Percentiles rank a stretch among this genome's conserved stretches.
Evolutionary conservation across 1,140 invertebrate genomes (phyloP).

Genomic region (Gryon sp.): DNA sequence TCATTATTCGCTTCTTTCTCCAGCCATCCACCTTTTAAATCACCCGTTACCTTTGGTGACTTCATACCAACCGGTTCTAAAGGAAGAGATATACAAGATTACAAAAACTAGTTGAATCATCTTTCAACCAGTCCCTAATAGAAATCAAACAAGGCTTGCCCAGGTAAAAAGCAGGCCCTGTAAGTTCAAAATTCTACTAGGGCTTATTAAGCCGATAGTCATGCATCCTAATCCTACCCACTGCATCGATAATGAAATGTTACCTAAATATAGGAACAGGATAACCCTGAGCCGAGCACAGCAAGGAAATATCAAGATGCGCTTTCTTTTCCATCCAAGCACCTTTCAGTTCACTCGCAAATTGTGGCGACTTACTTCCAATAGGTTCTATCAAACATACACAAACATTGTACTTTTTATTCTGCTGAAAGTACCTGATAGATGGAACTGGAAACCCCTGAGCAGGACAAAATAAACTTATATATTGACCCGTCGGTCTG

Average conservation of each 20-base stretch:
- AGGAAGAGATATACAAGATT: too few relatives aligned
- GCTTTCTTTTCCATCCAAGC: constrained; percentile 74
- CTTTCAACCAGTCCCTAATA: too few relatives aligned
- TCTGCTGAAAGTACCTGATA: constrained; percentile 78
- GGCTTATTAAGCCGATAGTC: too few relatives aligned
- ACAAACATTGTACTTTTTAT: constrained; percentile 1
- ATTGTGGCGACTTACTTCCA: constrained; percentile 80
- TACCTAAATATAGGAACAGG: constrained; percentile 75
- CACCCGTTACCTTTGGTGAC: constrained; percentile 82
- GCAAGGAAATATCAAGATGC: constrained; percentile 66
- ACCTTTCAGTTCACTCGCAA: constrained; percentile 77
- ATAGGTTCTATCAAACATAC: constrained; percentile 78
- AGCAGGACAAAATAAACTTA: constrained; percentile 81
- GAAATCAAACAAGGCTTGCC: too few relatives aligned
- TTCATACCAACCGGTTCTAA: constrained; percentile 85
- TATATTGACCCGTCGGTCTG: constrained; percentile 67
- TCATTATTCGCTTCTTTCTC: constrained; percentile 60
- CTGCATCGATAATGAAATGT: constrained; percentile 18
- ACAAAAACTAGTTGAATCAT: too few relatives aligned
- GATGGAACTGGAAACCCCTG: constrained; percentile 86
- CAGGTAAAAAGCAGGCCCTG: too few relatives aligned
- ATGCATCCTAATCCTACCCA: background rate
- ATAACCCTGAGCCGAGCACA: constrained; percentile 76
- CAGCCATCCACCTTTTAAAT: constrained; percentile 75
- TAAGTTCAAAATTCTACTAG: too few relatives aligned